Evolutionary conservation across 2,113 vertebrate genomes (phyloP).

Genomic region (Megaceryle maxima): DNA sequence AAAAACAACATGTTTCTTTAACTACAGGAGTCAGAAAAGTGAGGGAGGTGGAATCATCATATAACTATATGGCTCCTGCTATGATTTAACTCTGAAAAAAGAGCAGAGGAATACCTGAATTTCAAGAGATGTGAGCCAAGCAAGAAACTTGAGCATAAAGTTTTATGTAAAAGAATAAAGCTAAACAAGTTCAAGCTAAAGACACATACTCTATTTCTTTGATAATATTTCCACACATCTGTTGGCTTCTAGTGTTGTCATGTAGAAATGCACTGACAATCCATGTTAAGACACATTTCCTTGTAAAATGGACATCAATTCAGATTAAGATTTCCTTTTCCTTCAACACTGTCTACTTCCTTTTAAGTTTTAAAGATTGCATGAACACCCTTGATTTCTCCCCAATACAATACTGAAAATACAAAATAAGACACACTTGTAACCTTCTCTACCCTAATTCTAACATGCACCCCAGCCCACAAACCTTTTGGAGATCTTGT

Average conservation of each 20-base stretch:
- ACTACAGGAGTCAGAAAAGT: not conserved
- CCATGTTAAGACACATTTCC: not conserved
- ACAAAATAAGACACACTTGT: not conserved
- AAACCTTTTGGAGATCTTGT: not conserved
- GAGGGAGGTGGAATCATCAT: rapidly evolving
- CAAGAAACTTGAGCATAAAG: not conserved
- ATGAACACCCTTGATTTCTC: not conserved
- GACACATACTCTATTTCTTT: not conserved
- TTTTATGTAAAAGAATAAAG: not conserved
- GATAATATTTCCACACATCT: not conserved
- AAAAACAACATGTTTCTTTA: not conserved
- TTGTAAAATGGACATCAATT: not conserved
- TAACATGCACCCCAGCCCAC: not conserved
- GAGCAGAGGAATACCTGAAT: not conserved
- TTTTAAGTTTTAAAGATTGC: not conserved
- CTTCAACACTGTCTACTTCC: not conserved
- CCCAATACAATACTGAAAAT: not conserved
- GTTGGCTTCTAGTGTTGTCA: not conserved
- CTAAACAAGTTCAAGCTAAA: not conserved
- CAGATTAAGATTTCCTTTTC: not conserved
- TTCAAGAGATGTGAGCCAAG: not conserved
- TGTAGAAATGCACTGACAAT: not conserved
- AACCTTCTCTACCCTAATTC: not conserved
- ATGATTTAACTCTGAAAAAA: not conserved
- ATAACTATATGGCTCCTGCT: not conserved